A percentile compares a stretch with the other conserved stretches of the same genome.
These are phyloP conservation scores for Buteo buteo DNA, from an alignment of 2,113 vertebrate species.

Conservation along the genomic window DNA sequence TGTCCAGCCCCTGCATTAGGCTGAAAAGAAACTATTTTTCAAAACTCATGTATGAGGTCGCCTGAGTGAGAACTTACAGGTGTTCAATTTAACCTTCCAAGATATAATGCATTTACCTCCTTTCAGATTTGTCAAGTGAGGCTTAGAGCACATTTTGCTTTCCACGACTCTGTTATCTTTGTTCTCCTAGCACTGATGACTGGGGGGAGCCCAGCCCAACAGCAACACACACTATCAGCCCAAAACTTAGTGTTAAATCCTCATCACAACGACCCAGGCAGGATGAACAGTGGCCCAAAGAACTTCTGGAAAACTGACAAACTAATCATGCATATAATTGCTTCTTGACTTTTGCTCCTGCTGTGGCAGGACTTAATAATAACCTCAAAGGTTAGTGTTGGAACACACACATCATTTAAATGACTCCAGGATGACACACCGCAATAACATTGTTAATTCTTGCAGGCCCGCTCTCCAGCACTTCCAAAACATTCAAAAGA, in stretches of 20 bases:
- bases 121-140: background rate
- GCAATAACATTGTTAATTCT: slow-evolving; percentile 7
- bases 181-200: background rate
- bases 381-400: slow-evolving; percentile 45
- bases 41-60: background rate
- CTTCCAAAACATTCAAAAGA: slow-evolving; percentile 26
- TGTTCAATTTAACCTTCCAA: background rate
- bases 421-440: slow-evolving; percentile 17
- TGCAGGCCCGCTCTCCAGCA: background rate
- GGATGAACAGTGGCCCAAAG: slow-evolving; percentile 31
- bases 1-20: background rate
- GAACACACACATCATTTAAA: slow-evolving; percentile 43
- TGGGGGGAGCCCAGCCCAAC: background rate
- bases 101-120: background rate
- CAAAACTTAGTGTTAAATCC: background rate
- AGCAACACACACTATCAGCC: background rate
- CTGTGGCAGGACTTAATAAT: slow-evolving; percentile 50
- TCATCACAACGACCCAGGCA: background rate
- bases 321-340: slow-evolving; percentile 93
- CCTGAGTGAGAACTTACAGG: background rate
- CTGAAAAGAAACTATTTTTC: background rate
- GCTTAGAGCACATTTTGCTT: background rate
- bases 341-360: slow-evolving; percentile 83
- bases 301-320: slow-evolving; percentile 82
- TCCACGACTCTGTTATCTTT: background rate